Evolutionary conservation across 2,888 invertebrate species (phyloP), one percentile per base, ranked within the genome.

Genomic region (Acanthacorydalis orientalis): DNA sequence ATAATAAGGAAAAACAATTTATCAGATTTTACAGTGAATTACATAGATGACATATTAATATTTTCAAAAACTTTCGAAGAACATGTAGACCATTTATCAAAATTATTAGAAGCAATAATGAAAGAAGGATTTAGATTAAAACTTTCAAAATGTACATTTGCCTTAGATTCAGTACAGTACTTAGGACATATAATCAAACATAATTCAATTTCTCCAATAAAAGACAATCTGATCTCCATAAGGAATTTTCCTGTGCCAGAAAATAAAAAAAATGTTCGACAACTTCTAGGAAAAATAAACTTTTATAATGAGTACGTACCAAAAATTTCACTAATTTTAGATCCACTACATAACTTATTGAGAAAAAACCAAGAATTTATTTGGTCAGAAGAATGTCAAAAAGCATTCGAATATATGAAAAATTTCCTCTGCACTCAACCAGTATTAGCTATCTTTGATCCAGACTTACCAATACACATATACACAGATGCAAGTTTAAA

Each of bases 101-200:
- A 16, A 44, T 39, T 54, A 15, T 15, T 52, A 43, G 37, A 55
- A 34, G 54, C 51, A 31, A 52, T 56, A 16, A 9, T 33, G 35
- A 49, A 43, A 47, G 55, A 55, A 49, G 54, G 54, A 10, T 53
- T 56, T 31, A 49, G 51, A 50, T 31, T 54, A 44, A 55, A 56
- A 35, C 51, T 52, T 38, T 44, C 47, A 12, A 56, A 56, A 50
- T 56, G 52, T 34, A 51, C 35, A 32, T 56, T 56, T 41, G 54
- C 55, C 35, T 4, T 33, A 34, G 46, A 53, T 37, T 50, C 44
- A 10, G 51, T 51, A 4, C 48, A 49, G 48, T 54, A 54, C 44
- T 45, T 53, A 12, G 52, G 51, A n/a, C 52, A 52, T 32, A 50
- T 51, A 32, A 52, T 52, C 45, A 43, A 48, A 42, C 44, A 53